Base-by-base conservation (phyloP, 2,113 vertebrate species). In the Siphamia tubifer region DNA sequence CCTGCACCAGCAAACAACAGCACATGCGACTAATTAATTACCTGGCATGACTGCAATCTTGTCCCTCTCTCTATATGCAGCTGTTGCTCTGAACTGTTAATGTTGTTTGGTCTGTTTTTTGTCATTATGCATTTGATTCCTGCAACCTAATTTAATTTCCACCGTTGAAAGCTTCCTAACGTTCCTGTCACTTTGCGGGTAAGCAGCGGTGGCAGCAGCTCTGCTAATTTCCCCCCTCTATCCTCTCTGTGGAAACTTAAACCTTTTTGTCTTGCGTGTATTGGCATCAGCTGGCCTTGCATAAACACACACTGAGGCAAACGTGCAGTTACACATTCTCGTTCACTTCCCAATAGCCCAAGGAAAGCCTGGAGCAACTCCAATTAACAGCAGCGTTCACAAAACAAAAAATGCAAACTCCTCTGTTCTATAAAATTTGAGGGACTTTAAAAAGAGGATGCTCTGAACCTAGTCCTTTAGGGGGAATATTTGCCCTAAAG, bases 351-450 rank as follows among this genome's bases (percentile, higher is more conserved):
- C 65, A 61, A 71, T 58, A 83, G 85, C 83, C 79, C 1, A 60
- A 64, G 74, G 81, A 71, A 34, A 60, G 81, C 83, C 85, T 34
- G 48, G 48, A 84, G 86, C 84, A n/a, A 42, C 62, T 81, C 76
- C 76, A 88, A 88, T 87, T 90, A 88, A 85, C 69, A 62, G 58
- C 62, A 54, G 45, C 48, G 25, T 47, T 35, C 43, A 68, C 63
- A 44, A 80, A 79, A 76, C 67, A 49, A 57, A 75, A 81, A 47
- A 16, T 4, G 20, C 58, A 71, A 69, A 76, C 19, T 52, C 44
- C 38, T 83, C 52, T 80, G 56, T 85, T 87, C 51, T 77, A 61
- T 52, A 64, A 23, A 67, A 68, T 85, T 56, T 42, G 42, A 57
- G 63, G 24, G 35, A 53, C 42, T 60, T 66, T 54, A 9, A 67